phyloP scores from a whole-genome alignment of 2,113 vertebrate genomes.

The Gasterosteus aculeatus region DNA sequence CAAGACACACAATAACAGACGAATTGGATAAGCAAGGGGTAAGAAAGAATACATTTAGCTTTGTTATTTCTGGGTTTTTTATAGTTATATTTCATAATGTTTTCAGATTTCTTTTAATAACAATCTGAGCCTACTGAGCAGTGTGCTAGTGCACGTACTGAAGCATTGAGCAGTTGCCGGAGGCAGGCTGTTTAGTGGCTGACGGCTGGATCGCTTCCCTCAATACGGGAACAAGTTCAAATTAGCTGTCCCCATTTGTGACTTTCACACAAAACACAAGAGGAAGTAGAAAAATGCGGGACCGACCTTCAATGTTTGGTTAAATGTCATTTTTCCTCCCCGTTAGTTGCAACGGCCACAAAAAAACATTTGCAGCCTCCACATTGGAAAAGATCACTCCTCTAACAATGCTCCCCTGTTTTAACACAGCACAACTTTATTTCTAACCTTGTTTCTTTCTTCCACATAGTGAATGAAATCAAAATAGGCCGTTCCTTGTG shows the following conservation, averaged over 20 bases:
- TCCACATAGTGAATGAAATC: not conserved
- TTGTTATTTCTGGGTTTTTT: not conserved
- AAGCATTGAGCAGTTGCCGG: not conserved
- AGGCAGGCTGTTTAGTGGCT: not conserved
- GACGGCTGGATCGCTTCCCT: not conserved
- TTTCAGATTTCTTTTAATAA: not conserved
- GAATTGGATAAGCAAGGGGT: not conserved
- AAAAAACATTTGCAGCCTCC: not conserved
- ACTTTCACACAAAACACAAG: not conserved
- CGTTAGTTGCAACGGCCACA: not conserved
- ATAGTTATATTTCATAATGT: not conserved
- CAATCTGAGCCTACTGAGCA: not conserved
- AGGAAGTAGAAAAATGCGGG: not conserved
- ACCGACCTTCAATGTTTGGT: not conserved
- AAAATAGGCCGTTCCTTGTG: not conserved
- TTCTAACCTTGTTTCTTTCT: not conserved
- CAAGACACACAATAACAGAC: not conserved
- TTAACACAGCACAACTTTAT: slow-evolving; percentile 8
- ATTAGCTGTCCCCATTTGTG: not conserved
- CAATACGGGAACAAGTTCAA: not conserved
- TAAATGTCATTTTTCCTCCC: not conserved
- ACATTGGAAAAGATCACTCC: not conserved
- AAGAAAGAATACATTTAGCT: not conserved
- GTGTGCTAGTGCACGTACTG: not conserved
- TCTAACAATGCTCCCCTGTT: not conserved